Evolutionary conservation across 2,888 invertebrate species (phyloP).

Genomic region (Drosophila histrio): DNA sequence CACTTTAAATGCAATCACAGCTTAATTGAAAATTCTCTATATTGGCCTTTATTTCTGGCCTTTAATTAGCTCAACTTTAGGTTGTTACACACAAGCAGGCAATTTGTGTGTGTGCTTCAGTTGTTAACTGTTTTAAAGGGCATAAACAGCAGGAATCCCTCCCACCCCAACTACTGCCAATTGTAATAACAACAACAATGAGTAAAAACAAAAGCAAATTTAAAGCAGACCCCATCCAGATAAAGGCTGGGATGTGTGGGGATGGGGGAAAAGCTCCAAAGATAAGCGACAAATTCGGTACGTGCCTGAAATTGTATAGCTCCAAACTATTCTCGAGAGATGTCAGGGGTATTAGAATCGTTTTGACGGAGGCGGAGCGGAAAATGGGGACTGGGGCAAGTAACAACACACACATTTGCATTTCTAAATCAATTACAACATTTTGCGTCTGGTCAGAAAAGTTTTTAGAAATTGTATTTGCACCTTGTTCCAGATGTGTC

Average conservation of each 20-base stretch:
- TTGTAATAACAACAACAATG: neutral
- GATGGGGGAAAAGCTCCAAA: neutral
- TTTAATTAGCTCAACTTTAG: constrained; percentile 10
- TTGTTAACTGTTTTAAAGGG: constrained; percentile 26
- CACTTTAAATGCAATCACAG: constrained; percentile 10
- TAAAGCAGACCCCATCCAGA: constrained; percentile 8
- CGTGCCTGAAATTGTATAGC: constrained; percentile 51
- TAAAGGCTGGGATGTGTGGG: neutral
- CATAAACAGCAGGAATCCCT: neutral
- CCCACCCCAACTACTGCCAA: neutral
- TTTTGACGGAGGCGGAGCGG: neutral
- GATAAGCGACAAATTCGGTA: constrained; percentile 53
- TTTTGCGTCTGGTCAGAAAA: constrained; percentile 22
- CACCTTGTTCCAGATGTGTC: constrained; percentile 34
- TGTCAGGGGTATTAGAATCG: constrained; percentile 14
- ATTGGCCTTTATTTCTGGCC: neutral
- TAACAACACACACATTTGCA: constrained; percentile 37
- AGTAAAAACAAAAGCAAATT: constrained; percentile 21
- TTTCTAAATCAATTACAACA: constrained; percentile 60
- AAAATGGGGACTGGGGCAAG: neutral
- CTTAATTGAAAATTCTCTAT: neutral
- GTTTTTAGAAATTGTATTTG: constrained; percentile 2
- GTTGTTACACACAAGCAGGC: neutral
- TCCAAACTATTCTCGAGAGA: constrained; percentile 11
- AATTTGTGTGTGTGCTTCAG: constrained; percentile 20